Evolutionary conservation across 2,797 vertebrate species (phyloP).

Genomic region (Sebastes alutus): DNA sequence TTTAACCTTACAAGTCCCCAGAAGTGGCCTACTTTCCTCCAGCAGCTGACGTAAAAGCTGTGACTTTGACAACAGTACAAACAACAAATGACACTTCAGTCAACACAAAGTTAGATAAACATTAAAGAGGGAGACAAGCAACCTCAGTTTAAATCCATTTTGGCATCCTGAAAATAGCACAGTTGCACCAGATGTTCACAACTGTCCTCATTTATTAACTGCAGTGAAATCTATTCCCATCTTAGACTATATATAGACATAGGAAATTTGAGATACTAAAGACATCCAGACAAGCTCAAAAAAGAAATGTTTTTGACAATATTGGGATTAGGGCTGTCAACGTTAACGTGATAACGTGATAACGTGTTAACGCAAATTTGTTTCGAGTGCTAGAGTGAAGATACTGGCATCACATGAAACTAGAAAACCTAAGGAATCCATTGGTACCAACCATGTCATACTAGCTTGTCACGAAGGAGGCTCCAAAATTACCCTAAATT

Average conservation of each 20-base stretch:
- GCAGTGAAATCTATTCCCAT: conserved; percentile 8
- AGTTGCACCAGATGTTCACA: conserved; percentile 8
- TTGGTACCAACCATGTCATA: too few relatives aligned
- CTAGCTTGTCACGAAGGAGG: rapidly evolving
- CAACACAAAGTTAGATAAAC: conserved; percentile 23
- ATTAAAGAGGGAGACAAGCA: conserved; percentile 30
- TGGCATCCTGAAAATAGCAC: conserved; percentile 28
- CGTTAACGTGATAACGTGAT: rapidly evolving
- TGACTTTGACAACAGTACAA: conserved; percentile 50
- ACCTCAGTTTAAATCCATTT: not conserved
- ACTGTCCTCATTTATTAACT: conserved; percentile 5
- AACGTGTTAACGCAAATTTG: too few relatives aligned
- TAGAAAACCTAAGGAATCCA: too few relatives aligned
- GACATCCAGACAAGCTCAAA: not conserved
- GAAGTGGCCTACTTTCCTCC: conserved; percentile 65
- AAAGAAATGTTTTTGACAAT: not conserved
- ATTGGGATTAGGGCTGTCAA: too few relatives aligned
- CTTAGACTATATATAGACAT: not conserved
- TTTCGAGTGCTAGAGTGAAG: too few relatives aligned
- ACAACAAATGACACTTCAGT: conserved; percentile 19
- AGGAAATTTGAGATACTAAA: not conserved
- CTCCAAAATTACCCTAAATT: too few relatives aligned
- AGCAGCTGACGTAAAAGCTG: conserved; percentile 48
- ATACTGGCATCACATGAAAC: too few relatives aligned
- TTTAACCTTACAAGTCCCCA: conserved; percentile 72